phyloP scores from a whole-genome alignment of 2,797 vertebrate genomes.

The Buceros bicornis region DNA sequence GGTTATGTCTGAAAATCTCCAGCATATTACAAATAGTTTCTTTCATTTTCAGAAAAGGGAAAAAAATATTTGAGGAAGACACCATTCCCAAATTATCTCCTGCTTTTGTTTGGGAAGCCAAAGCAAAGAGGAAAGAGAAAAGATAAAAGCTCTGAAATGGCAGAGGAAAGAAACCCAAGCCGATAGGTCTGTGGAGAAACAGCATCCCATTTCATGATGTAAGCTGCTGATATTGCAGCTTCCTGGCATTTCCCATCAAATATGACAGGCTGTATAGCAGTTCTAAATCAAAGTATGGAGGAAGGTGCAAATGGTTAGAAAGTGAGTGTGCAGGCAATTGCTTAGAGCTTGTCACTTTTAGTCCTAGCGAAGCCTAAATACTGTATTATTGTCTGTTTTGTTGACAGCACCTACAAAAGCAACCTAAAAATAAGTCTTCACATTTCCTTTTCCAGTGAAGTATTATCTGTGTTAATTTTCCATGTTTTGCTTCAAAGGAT shows the following conservation, averaged over 20 bases:
- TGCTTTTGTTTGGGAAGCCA: background rate
- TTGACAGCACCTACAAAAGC: conserved; percentile 47
- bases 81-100: background rate
- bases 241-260: conserved; percentile 69
- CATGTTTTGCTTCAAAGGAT: background rate
- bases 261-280: conserved; percentile 69
- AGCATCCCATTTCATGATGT: conserved; percentile 38
- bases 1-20: background rate
- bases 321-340: conserved; percentile 38
- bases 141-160: background rate
- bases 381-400: conserved; percentile 56
- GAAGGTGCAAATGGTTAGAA: conserved; percentile 53
- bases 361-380: conserved; percentile 70
- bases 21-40: background rate
- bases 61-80: background rate
- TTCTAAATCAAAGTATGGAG: conserved; percentile 59
- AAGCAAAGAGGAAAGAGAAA: background rate
- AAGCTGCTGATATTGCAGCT: conserved; percentile 49
- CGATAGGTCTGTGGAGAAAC: conserved; percentile 22
- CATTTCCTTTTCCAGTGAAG: background rate
- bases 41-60: background rate
- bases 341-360: conserved; percentile 69
- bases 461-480: conserved; percentile 22
- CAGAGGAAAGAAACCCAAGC: background rate
- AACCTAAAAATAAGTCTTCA: background rate